Conservation (phyloP, 1,140 invertebrate species). For the Drosophila melanica region DNA sequence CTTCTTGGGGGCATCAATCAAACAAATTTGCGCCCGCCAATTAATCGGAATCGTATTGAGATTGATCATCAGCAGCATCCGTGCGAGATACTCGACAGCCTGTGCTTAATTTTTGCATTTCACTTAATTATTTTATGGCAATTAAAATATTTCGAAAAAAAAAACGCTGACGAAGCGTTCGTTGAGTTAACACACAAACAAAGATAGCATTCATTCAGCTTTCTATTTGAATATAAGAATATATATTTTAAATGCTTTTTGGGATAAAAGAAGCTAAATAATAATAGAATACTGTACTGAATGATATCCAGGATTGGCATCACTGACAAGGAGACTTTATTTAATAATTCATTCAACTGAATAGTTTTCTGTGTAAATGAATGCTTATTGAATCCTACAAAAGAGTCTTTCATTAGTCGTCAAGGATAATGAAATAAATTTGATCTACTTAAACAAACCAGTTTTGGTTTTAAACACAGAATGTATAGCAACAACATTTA, state of each 20-base stretch:
- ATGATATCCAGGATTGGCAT: too few species aligned
- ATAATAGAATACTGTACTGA: background rate
- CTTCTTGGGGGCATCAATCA: conserved; percentile 59
- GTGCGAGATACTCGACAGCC: background rate
- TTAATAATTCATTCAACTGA: conserved; percentile 5
- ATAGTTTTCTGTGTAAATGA: background rate
- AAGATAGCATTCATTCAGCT: background rate
- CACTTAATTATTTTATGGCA: conserved; percentile 30
- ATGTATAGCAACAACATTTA: background rate
- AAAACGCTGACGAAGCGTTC: conserved; percentile 44
- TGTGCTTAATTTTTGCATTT: conserved; percentile 5
- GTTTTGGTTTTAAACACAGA: background rate
- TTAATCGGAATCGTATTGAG: conserved; percentile 69
- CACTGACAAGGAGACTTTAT: background rate
- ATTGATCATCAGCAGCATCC: conserved; percentile 52
- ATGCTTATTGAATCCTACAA: background rate
- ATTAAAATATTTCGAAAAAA: conserved; percentile 58
- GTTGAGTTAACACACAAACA: conserved; percentile 39
- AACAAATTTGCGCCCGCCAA: conserved; percentile 50
- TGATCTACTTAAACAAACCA: background rate
- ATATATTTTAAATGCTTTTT: too few species aligned
- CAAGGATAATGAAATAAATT: background rate
- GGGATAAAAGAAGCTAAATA: background rate
- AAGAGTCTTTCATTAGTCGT: background rate
- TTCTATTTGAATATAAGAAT: too few species aligned